These are phyloP conservation scores for Ceyx cyanopectus DNA, from an alignment of 2,113 vertebrate genomes.

Conservation along the genomic window DNA sequence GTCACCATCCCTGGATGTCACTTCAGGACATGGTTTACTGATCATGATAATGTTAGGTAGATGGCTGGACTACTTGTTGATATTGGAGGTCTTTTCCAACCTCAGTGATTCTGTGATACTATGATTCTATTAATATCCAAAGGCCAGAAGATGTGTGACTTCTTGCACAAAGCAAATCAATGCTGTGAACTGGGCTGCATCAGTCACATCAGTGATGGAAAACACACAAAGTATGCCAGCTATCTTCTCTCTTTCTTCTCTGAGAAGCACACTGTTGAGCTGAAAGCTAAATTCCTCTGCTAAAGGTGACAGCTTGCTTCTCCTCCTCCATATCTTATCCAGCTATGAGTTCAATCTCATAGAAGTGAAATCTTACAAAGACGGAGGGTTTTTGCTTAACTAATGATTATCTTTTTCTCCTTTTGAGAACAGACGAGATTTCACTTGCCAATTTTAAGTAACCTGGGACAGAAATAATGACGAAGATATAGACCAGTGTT, in stretches of 20 bases:
- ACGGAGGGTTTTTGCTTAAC: background rate
- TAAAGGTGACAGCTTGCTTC: background rate
- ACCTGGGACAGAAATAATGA: background rate
- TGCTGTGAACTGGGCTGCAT: background rate
- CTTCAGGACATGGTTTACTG: no score
- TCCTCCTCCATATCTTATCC: accelerated
- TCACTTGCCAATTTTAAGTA: background rate
- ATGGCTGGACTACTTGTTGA: background rate
- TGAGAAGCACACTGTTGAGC: background rate
- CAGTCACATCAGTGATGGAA: background rate
- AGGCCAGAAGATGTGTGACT: background rate
- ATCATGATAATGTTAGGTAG: no score
- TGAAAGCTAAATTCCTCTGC: background rate
- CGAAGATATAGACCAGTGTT: background rate
- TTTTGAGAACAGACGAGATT: background rate
- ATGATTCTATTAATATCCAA: background rate
- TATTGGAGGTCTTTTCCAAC: background rate
- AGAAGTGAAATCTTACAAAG: background rate
- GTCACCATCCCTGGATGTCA: no score
- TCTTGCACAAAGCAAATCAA: background rate
- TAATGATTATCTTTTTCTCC: background rate
- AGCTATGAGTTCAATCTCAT: background rate
- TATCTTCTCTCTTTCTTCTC: background rate
- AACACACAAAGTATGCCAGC: background rate
- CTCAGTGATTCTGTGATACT: background rate